Conservation (phyloP, 2,888 invertebrate species). For the Corbicula japonica region DNA sequence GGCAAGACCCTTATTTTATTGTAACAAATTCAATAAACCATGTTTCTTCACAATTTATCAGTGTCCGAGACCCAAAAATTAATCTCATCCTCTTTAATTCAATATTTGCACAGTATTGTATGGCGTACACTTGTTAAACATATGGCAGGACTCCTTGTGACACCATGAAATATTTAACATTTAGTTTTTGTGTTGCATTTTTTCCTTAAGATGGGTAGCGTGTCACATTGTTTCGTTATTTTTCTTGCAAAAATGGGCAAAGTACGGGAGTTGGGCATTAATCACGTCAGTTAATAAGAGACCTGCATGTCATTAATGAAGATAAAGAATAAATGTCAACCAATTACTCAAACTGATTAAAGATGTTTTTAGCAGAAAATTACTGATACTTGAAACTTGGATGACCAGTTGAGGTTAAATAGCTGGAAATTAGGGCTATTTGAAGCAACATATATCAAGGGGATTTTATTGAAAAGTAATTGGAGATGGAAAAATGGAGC, state of each 20-base stretch:
- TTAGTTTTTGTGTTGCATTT: slow-evolving; percentile 25
- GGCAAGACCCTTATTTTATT: slow-evolving; percentile 11
- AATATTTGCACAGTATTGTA: slow-evolving; percentile 55
- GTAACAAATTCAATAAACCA: slow-evolving; percentile 33
- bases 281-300: slow-evolving; percentile 24
- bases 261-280: slow-evolving; percentile 11
- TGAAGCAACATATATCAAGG: slow-evolving; percentile 24
- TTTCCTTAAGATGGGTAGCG: slow-evolving; percentile 3
- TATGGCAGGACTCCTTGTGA: slow-evolving; percentile 32
- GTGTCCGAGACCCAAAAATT: slow-evolving; percentile 44
- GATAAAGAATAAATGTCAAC: slow-evolving; percentile 26
- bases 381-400: slow-evolving; percentile 16
- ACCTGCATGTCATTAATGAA: slow-evolving; percentile 23
- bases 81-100: slow-evolving; percentile 49
- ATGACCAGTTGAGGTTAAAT: slow-evolving; percentile 18
- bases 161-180: slow-evolving; percentile 31
- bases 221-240: slow-evolving; percentile 15
- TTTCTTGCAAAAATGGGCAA: not conserved
- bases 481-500: slow-evolving; percentile 5
- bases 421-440: slow-evolving; percentile 20
- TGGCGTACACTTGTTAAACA: slow-evolving; percentile 21
- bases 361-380: slow-evolving; percentile 14
- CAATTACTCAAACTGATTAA: slow-evolving; percentile 30
- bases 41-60: slow-evolving; percentile 45
- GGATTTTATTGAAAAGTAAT: slow-evolving; percentile 23